phyloP scores from a whole-genome alignment of 2,888 invertebrate genomes.

The Drosophila pegasa region DNA sequence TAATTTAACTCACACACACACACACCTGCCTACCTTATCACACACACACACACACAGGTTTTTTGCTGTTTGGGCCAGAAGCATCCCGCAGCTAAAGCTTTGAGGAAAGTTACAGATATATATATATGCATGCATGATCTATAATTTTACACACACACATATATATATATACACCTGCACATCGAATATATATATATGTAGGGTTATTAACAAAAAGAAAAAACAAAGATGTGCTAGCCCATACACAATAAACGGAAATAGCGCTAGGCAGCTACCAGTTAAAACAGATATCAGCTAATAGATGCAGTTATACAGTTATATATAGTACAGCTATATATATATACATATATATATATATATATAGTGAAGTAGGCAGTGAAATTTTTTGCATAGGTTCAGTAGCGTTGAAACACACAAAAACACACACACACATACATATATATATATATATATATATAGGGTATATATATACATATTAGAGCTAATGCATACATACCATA shows the following conservation, averaged over 20 bases:
- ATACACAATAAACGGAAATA: conserved; percentile 33
- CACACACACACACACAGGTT: conserved; percentile 10
- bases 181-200: conserved; percentile 35
- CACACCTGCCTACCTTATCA: conserved; percentile 2
- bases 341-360: conserved; percentile 26
- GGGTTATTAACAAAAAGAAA: conserved; percentile 35
- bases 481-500: not conserved
- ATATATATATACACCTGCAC: conserved; percentile 22
- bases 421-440: not conserved
- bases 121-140: conserved; percentile 22
- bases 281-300: conserved; percentile 16
- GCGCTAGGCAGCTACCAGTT: conserved; percentile 21
- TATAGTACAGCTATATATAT: conserved; percentile 30
- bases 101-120: not conserved
- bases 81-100: not conserved
- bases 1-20: conserved; percentile 19
- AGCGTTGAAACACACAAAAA: conserved; percentile 36
- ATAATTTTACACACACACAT: conserved; percentile 17
- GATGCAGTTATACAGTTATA: conserved; percentile 20
- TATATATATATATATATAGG: not conserved
- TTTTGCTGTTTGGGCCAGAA: conserved; percentile 2
- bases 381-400: conserved; percentile 67
- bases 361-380: conserved; percentile 55
- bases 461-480: conserved; percentile 5
- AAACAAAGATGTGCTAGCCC: conserved; percentile 72